Conservation (phyloP, 2,888 invertebrate genomes). For the Papilio demoleus region DNA sequence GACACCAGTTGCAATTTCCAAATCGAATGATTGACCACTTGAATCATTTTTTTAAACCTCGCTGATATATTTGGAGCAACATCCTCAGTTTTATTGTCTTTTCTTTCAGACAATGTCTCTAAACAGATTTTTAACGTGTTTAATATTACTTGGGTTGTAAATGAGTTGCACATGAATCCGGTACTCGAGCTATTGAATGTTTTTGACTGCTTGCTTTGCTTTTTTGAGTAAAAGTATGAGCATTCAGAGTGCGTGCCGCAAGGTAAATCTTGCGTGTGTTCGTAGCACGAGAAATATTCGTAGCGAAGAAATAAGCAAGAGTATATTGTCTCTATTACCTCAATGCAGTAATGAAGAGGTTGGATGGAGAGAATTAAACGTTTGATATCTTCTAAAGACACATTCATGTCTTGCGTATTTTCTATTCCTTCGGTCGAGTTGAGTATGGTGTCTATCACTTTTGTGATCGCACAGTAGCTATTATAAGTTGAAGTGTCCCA, state of each 20-base stretch:
- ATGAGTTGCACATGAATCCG: constrained; percentile 84
- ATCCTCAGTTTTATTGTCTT: constrained; percentile 62
- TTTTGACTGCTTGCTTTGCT: constrained; percentile 60
- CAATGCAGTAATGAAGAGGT: constrained; percentile 78
- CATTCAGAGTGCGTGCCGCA: constrained; percentile 78
- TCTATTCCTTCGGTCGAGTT: constrained; percentile 66
- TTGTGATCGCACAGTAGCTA: constrained; percentile 79
- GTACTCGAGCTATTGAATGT: constrained; percentile 59
- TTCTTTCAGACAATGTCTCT: constrained; percentile 65
- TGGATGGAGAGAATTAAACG: constrained; percentile 75
- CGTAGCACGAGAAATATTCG: constrained; percentile 83
- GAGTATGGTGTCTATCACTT: constrained; percentile 77
- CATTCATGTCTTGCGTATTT: constrained; percentile 64
- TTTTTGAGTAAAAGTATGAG: constrained; percentile 79
- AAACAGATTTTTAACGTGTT: constrained; percentile 82
- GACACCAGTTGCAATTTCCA: constrained; percentile 90
- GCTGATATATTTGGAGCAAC: constrained; percentile 54
- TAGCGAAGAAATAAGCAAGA: constrained; percentile 86
- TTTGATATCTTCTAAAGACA: constrained; percentile 77
- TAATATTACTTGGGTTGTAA: constrained; percentile 83
- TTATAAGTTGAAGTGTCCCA: constrained; percentile 80
- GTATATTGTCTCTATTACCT: constrained; percentile 89
- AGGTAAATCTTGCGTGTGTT: constrained; percentile 73
- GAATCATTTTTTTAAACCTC: constrained; percentile 69
- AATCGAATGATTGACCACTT: constrained; percentile 85